phyloP scores from a whole-genome alignment of 2,888 invertebrate species.

The Gryllus longicercus region DNA sequence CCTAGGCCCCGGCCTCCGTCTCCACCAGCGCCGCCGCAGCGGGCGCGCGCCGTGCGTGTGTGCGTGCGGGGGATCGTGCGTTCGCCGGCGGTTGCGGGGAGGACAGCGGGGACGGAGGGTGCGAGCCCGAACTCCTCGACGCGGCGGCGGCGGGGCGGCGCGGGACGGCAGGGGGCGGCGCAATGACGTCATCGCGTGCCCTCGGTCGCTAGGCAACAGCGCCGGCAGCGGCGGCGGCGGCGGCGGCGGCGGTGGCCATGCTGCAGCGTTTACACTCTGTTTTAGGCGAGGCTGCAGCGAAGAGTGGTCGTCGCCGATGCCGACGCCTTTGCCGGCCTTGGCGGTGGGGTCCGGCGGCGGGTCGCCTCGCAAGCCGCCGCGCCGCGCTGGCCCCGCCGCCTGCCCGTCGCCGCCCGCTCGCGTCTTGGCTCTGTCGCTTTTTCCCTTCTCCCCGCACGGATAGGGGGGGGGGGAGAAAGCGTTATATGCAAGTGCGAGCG shows the following conservation, averaged over 20 bases:
- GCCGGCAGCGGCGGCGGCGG: background rate
- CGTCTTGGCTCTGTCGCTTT: background rate
- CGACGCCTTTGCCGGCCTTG: background rate
- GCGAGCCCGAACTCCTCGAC: background rate
- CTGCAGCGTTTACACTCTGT: constrained; percentile 17
- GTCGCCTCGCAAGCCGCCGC: too few relatives aligned
- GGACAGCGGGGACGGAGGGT: background rate
- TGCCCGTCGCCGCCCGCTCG: background rate
- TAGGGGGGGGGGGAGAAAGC: too few relatives aligned
- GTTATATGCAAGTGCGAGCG: too few relatives aligned
- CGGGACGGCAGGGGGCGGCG: background rate
- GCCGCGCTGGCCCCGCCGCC: background rate
- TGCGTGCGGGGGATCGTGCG: background rate
- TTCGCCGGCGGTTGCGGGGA: background rate
- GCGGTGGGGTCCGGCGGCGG: too few relatives aligned
- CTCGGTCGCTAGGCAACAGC: constrained; percentile 2
- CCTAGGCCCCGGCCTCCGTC: too few relatives aligned
- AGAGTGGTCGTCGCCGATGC: background rate
- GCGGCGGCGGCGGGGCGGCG: constrained; percentile 2
- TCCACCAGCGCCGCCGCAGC: too few relatives aligned
- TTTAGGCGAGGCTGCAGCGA: background rate
- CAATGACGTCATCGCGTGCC: constrained; percentile 17
- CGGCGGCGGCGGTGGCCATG: background rate
- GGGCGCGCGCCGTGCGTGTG: background rate
- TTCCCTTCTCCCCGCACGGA: too few relatives aligned